phyloP scores from a whole-genome alignment of 2,113 vertebrate species.

The Monopterus albus region DNA sequence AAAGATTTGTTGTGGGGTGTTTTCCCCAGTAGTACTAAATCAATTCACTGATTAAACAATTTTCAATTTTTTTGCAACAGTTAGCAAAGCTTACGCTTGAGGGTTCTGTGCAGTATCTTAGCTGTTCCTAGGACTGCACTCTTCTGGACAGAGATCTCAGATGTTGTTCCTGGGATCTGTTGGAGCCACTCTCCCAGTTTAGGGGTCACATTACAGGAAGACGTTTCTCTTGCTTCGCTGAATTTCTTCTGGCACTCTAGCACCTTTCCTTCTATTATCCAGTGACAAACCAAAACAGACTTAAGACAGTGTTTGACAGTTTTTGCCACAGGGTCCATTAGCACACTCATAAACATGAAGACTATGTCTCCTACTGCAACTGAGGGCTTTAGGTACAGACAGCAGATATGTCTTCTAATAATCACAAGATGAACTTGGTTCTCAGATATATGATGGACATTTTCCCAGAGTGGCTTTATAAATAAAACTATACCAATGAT shows the following conservation, averaged over 20 bases:
- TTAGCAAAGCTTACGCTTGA: too few species aligned
- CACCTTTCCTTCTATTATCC: conserved; percentile 39
- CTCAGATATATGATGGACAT: neutral
- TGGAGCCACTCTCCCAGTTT: too few species aligned
- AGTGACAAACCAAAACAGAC: conserved; percentile 55
- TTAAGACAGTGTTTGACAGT: conserved; percentile 64
- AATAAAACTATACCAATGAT: neutral
- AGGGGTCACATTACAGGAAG: conserved; percentile 57
- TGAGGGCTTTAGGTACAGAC: neutral
- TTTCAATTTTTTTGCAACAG: too few species aligned
- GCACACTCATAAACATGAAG: too few species aligned
- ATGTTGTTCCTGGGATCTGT: too few species aligned
- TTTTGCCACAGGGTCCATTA: conserved; percentile 71
- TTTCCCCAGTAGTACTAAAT: too few species aligned
- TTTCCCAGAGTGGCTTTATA: neutral
- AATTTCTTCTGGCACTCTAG: conserved; percentile 62
- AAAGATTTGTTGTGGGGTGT: too few species aligned
- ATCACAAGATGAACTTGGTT: neutral
- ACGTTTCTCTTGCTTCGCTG: conserved; percentile 47
- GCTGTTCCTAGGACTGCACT: too few species aligned
- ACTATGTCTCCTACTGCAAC: too few species aligned
- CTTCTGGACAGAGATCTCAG: too few species aligned
- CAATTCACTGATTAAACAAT: too few species aligned
- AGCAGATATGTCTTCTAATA: neutral
- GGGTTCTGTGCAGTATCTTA: too few species aligned